Percentiles rank a stretch among this genome's conserved stretches.
These are phyloP conservation scores for Drosophila neutralis DNA, from an alignment of 2,888 invertebrate genomes.

Conservation along the genomic window DNA sequence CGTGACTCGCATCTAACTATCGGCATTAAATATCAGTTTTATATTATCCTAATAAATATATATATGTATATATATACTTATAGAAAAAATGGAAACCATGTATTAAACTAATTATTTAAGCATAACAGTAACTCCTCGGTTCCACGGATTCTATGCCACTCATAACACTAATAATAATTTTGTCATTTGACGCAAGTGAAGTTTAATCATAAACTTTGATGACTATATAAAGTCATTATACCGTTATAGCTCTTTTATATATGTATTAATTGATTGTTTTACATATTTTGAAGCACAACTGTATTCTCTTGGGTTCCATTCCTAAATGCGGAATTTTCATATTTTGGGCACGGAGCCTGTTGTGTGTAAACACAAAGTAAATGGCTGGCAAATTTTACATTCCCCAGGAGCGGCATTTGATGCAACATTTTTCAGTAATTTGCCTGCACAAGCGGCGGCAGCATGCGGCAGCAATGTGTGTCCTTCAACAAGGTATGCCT, in stretches of 20 bases:
- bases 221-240: not conserved
- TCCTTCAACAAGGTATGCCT: constrained; percentile 26
- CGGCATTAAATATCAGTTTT: not conserved
- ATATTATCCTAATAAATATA: no score
- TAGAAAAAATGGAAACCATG: not conserved
- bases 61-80: not conserved
- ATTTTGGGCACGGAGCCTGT: constrained; percentile 4
- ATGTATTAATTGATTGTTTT: not conserved
- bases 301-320: not conserved
- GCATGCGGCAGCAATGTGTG: constrained; percentile 24
- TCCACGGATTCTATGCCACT: no score
- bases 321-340: constrained; percentile 13
- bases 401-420: constrained; percentile 44
- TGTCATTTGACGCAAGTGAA: not conserved
- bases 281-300: not conserved
- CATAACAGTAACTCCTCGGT: not conserved
- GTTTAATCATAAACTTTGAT: not conserved
- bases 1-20: constrained; percentile 1
- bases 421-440: constrained; percentile 36
- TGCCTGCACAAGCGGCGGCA: constrained; percentile 38
- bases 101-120: no score
- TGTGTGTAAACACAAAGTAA: constrained; percentile 20
- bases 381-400: constrained; percentile 49
- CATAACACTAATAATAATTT: not conserved
- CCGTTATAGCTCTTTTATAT: not conserved